These are phyloP conservation scores for Melieria picta DNA, from an alignment of 2,888 invertebrate species.

Conservation along the genomic window DNA sequence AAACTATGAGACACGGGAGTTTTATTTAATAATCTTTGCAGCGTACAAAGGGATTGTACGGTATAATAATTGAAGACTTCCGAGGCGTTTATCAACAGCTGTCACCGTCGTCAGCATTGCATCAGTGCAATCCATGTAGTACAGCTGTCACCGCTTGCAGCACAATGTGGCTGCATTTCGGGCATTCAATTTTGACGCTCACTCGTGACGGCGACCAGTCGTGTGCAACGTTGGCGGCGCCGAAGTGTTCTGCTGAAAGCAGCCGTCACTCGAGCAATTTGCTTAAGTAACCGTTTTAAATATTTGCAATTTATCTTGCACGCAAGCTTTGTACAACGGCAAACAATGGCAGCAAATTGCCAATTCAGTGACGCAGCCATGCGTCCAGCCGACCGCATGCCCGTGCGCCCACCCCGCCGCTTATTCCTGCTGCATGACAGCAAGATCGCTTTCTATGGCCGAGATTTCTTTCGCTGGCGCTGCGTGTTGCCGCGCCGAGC, in stretches of 20 bases:
- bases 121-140: no score
- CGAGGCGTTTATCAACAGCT: no score
- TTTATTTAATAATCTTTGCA: no score
- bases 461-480: constrained; percentile 6
- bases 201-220: neutral
- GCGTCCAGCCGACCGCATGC: neutral
- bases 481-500: constrained; percentile 42
- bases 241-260: constrained; percentile 51
- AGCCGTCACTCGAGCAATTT: constrained; percentile 61
- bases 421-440: constrained; percentile 44
- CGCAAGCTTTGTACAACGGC: constrained; percentile 50
- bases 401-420: neutral
- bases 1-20: no score
- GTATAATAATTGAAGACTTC: no score
- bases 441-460: constrained; percentile 57
- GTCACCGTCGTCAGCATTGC: no score
- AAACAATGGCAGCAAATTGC: constrained; percentile 51
- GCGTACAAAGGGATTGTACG: no score
- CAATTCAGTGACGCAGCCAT: constrained; percentile 49
- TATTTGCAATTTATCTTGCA: constrained; percentile 62
- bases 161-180: no score
- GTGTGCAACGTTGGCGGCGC: neutral
- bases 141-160: no score
- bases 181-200: no score
- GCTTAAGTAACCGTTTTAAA: constrained; percentile 63